These are phyloP conservation scores for Microcebus tavaratra DNA, from an alignment of 2,113 vertebrate genomes.

Conservation along the genomic window DNA sequence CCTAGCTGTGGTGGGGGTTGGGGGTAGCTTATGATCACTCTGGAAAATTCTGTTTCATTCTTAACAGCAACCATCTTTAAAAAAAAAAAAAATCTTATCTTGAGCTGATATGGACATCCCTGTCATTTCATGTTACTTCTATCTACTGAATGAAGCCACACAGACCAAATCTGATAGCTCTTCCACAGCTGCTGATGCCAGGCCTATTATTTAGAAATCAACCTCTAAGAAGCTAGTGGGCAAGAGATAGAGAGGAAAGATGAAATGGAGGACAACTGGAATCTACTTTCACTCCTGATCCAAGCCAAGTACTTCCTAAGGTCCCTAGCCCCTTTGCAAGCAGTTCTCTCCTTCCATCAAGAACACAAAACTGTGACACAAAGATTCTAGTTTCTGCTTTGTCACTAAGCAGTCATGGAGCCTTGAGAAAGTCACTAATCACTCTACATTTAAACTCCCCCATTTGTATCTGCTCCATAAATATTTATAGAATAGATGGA, in stretches of 20 bases:
- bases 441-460: not conserved
- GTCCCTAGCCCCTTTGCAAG: not conserved
- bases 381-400: constrained; percentile 11
- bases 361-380: not conserved
- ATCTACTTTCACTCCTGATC: not conserved
- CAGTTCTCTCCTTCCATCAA: not conserved
- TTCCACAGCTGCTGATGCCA: not conserved
- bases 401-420: not conserved
- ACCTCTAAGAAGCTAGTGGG: not conserved
- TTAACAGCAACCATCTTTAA: not conserved
- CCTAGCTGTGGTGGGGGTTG: not conserved
- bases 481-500: constrained; percentile 7
- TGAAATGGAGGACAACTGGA: not conserved
- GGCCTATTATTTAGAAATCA: constrained; percentile 10
- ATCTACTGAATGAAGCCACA: not conserved
- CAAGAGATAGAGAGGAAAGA: not conserved
- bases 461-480: not conserved
- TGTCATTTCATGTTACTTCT: constrained; percentile 5
- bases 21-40: not conserved
- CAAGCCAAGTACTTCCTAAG: not conserved
- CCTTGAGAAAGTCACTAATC: not conserved
- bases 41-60: not conserved
- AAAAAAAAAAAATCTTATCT: not conserved
- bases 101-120: not conserved
- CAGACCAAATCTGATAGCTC: not conserved